Base-by-base conservation (phyloP, 1,140 invertebrate species). In the Palaemon carinicauda region DNA sequence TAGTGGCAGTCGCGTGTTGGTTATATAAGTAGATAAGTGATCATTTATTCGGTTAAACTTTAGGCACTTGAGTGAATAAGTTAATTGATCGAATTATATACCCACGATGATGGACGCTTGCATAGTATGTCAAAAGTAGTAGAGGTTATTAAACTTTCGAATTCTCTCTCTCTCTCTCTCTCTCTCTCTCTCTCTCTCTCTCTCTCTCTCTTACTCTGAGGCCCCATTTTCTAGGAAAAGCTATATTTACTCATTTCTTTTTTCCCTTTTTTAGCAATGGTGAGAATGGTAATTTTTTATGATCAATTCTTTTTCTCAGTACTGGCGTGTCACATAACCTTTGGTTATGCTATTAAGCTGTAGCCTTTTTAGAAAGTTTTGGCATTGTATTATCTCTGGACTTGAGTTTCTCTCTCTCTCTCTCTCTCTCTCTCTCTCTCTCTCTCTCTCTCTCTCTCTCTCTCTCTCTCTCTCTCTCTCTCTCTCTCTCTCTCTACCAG, bases 171-270 rank as follows among this genome's bases (percentile, higher is more conserved):
- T 75, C 73, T 31, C 73, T 75, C 73, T 31, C 73, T 75, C 73
- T 31, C 73, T 75, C 73, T 31, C 73, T 75, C 73, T 74, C 71
- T 33, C 71, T 74, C 71, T 74, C 31, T 33, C 24, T 74, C 71
- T 74, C 71, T 33, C 71, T 74, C 71, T 74, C 24, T 33, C 71
- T 74, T 27, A 29, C 71, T 74, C 71, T 74, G 21, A n/a, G n/a
- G n/a, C n/a, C n/a, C n/a, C n/a, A n/a, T n/a, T n/a, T 19, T n/a
- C 24, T 41, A 5, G 9, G n/a, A 9, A 19, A n/a, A 12, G 21
- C 71, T 29, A 19, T 33, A n/a, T 31, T 24, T 29, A 27, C 71
- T 17, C 31, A 15, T 29, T 24, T 7, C 71, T 9, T 31, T 33
- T 41, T 50, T 73, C 29, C 3, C 17, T 31, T 33, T 31, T 31